These are phyloP conservation scores for Microchirus variegatus DNA, from an alignment of 2,797 vertebrate genomes.

Conservation along the genomic window DNA sequence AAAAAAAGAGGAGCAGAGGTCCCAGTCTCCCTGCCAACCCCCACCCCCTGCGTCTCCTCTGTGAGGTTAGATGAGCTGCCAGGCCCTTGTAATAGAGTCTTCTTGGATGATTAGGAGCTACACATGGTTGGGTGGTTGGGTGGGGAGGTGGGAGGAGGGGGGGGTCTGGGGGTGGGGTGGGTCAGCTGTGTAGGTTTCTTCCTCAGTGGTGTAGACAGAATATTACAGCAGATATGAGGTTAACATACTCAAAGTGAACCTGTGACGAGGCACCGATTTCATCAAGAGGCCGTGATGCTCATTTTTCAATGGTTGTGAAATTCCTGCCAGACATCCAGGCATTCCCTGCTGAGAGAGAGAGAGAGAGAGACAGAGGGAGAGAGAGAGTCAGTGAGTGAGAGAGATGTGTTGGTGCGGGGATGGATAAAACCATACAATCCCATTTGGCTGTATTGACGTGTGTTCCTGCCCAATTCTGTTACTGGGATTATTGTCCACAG, in stretches of 20 bases:
- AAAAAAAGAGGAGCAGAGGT: constrained; percentile 86
- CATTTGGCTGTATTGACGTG: constrained; percentile 86
- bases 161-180: too few species aligned
- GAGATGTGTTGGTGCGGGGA: constrained; percentile 50
- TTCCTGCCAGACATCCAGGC: constrained; percentile 39
- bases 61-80: constrained; percentile 92
- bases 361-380: not conserved
- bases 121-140: constrained; percentile 86
- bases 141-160: constrained; percentile 82
- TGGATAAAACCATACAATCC: constrained; percentile 77
- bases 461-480: constrained; percentile 84
- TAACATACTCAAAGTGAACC: constrained; percentile 18
- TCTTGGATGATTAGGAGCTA: constrained; percentile 95
- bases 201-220: constrained; percentile 38
- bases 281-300: constrained; percentile 35
- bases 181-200: constrained; percentile 55
- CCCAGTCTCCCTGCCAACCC: constrained; percentile 70
- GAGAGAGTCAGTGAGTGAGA: not conserved
- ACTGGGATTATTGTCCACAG: constrained; percentile 83
- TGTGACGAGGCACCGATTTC: constrained; percentile 31
- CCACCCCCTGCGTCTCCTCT: constrained; percentile 72
- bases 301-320: constrained; percentile 43
- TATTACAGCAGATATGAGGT: constrained; percentile 40
- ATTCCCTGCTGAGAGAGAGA: constrained; percentile 40
- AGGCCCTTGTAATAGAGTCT: constrained; percentile 93